Percentiles rank a stretch among this genome's conserved stretches.
These are phyloP conservation scores for Chloroclystis v-ata DNA, from an alignment of 2,888 invertebrate genomes.

Conservation along the genomic window DNA sequence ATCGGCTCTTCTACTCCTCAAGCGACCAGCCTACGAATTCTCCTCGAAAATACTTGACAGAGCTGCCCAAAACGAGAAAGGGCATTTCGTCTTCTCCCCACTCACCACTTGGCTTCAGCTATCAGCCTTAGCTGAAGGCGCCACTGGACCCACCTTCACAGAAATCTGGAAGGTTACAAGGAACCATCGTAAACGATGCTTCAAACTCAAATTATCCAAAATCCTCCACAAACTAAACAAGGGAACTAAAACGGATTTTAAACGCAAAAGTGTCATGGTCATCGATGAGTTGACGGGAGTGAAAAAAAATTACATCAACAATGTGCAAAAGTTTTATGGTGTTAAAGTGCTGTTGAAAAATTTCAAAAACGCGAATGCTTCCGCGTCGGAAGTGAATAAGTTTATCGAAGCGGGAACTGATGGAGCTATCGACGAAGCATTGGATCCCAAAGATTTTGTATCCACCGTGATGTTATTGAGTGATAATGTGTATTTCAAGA, in stretches of 20 bases:
- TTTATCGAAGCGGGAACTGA: conserved; percentile 36
- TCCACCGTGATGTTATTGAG: conserved; percentile 42
- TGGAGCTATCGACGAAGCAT: conserved; percentile 33
- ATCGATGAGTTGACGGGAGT: conserved; percentile 45
- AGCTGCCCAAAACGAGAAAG: conserved; percentile 42
- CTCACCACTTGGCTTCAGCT: conserved; percentile 57
- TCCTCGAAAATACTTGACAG: conserved; percentile 50
- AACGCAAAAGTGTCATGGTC: conserved; percentile 42
- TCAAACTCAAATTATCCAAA: conserved; percentile 39
- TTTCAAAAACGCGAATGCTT: conserved; percentile 37
- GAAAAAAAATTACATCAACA: conserved; percentile 38
- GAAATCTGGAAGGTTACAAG: conserved; percentile 52
- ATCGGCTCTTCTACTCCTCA: conserved; percentile 38
- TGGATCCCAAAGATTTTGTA: conserved; percentile 48
- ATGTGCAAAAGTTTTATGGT: conserved; percentile 38
- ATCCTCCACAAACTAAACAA: conserved; percentile 40
- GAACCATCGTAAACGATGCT: conserved; percentile 43
- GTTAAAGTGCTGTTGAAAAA: conserved; percentile 42
- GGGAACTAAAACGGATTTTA: conserved; percentile 35
- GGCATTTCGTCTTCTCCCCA: conserved; percentile 60
- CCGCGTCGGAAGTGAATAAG: conserved; percentile 41
- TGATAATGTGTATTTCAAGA: conserved; percentile 49
- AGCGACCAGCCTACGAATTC: conserved; percentile 50
- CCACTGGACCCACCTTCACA: conserved; percentile 38
- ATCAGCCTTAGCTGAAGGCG: conserved; percentile 50